Evolutionary conservation across 1,140 invertebrate species (phyloP), one percentile per base, ranked within the genome.

Genomic region (Aporrectodea caliginosa): DNA sequence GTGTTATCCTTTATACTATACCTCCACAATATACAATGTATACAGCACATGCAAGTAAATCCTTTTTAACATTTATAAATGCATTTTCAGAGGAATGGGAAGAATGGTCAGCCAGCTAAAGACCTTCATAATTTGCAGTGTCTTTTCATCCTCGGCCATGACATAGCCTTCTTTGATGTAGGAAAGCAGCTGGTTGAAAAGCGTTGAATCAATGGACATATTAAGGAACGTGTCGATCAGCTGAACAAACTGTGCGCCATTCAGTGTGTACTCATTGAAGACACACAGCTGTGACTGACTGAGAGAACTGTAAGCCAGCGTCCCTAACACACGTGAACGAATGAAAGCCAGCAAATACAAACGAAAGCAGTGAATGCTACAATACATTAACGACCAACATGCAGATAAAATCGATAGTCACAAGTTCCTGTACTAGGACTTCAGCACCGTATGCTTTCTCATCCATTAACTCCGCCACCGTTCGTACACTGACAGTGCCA

Each of bases 81-180:
- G n/a, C n/a, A n/a, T n/a, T n/a, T n/a, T n/a, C n/a, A n/a, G 27
- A 16, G 12, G 14, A 73, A 73, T 73, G 30, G 30, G 33, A 75
- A 75, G 30, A 75, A 16, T 69, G 58, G 58, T 68, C 12, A 68
- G 12, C 58, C 58, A 74, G 6, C 69, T 70, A 14, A 78, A 31
- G 79, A 87, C 86, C 84, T 85, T 86, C 68, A 84, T 81, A 6
- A 88, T 73, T 81, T 85, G 81, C 6, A 85, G 82, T 83, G 87
- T 84, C 78, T 86, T 87, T 79, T 88, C 87, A 16, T 87, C 84
- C 76, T 87, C 85, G 32, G 86, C 86, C 74, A 87, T 87, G 43
- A 85, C 83, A 73, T 88, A 88, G 14, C 86, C 83, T 31, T 86
- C 84, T 68, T 82, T 84, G 29, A 88, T 79, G 78, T 58, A 58